Percentiles rank a stretch among this genome's conserved stretches.
Evolutionary conservation across 1,140 invertebrate genomes (phyloP).

Genomic region (Pomacea maculata): DNA sequence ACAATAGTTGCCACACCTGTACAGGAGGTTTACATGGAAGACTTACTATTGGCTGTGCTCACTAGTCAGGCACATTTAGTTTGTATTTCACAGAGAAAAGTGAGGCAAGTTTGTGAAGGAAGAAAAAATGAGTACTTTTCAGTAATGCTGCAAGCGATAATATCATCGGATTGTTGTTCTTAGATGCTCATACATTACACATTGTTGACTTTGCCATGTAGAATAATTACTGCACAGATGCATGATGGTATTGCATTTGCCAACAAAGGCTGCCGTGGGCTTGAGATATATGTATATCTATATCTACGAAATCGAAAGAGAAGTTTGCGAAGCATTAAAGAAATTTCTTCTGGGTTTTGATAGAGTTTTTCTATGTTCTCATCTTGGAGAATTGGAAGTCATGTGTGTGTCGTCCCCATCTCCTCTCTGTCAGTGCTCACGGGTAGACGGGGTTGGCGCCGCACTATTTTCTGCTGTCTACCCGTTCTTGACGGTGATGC

Average conservation of each 20-base stretch:
- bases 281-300: too few species aligned
- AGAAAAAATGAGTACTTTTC: not conserved
- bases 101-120: not conserved
- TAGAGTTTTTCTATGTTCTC: not conserved
- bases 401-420: not conserved
- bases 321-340: too few species aligned
- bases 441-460: not conserved
- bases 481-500: slow-evolving; percentile 68
- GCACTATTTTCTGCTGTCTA: not conserved
- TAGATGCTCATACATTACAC: not conserved
- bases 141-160: not conserved
- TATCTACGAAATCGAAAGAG: too few species aligned
- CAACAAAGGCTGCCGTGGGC: too few species aligned
- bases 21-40: too few species aligned
- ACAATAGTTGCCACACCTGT: too few species aligned
- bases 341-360: not conserved
- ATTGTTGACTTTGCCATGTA: not conserved
- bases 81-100: not conserved
- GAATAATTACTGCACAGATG: too few species aligned
- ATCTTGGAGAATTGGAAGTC: not conserved
- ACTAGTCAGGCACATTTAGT: not conserved
- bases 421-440: not conserved
- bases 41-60: too few species aligned
- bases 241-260: too few species aligned
- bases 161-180: too few species aligned